Conservation (phyloP, 2,113 vertebrate genomes). For the Alligator mississippiensis region DNA sequence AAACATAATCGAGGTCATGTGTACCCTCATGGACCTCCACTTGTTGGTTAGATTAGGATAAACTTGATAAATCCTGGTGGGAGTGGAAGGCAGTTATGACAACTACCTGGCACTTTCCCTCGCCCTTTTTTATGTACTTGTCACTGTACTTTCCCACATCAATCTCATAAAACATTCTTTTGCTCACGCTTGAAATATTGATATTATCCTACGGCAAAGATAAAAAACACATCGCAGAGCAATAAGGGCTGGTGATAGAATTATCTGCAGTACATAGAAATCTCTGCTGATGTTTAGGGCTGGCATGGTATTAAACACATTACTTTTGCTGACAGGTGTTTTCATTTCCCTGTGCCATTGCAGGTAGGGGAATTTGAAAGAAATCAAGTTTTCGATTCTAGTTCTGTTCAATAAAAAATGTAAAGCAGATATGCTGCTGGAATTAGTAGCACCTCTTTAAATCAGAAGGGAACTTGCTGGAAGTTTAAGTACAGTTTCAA, state of each 20-base stretch:
- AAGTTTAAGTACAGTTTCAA: conserved; percentile 57
- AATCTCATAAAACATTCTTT: conserved; percentile 78
- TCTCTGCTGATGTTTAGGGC: conserved; percentile 81
- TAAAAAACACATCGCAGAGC: conserved; percentile 78
- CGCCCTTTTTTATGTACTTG: conserved; percentile 76
- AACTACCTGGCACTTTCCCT: conserved; percentile 61
- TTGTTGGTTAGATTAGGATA: conserved; percentile 51
- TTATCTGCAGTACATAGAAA: conserved; percentile 80
- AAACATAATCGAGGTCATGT: conserved; percentile 46
- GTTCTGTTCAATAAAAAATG: conserved; percentile 73
- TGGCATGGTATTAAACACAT: conserved; percentile 83
- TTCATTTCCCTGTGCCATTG: conserved; percentile 74
- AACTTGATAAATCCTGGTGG: conserved; percentile 39
- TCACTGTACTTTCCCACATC: conserved; percentile 74
- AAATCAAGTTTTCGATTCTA: conserved; percentile 74
- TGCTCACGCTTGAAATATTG: conserved; percentile 77
- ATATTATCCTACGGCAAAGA: conserved; percentile 78
- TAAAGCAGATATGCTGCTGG: conserved; percentile 58
- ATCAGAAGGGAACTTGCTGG: conserved; percentile 62
- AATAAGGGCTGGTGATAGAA: conserved; percentile 79
- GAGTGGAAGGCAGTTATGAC: conserved; percentile 54
- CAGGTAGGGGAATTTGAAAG: conserved; percentile 73
- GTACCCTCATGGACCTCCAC: conserved; percentile 1
- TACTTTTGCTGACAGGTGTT: conserved; percentile 82
- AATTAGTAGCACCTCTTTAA: conserved; percentile 51